phyloP scores from a whole-genome alignment of 2,888 invertebrate genomes.

The Disparrhopalites patrizii region DNA sequence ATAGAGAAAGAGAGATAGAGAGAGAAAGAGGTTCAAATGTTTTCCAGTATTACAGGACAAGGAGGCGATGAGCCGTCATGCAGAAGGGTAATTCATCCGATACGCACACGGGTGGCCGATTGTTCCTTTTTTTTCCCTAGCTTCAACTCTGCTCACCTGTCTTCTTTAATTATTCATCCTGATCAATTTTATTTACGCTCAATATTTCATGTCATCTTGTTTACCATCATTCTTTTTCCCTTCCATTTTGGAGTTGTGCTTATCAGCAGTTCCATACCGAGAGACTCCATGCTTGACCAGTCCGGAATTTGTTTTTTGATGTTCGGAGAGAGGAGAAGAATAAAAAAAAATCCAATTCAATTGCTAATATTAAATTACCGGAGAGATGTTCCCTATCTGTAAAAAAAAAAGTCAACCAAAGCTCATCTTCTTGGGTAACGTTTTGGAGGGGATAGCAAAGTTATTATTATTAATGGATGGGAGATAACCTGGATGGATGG shows the following conservation, averaged over 20 bases:
- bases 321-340: too few relatives aligned
- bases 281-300: too few relatives aligned
- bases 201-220: constrained; percentile 30
- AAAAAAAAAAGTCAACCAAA: too few relatives aligned
- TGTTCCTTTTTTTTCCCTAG: constrained; percentile 31
- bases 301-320: too few relatives aligned
- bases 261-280: too few relatives aligned
- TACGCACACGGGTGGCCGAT: constrained; percentile 47
- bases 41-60: constrained; percentile 6
- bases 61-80: constrained; percentile 45
- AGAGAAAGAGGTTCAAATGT: constrained; percentile 18
- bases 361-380: too few relatives aligned
- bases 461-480: too few relatives aligned
- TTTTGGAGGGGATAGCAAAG: too few relatives aligned
- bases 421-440: too few relatives aligned
- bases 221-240: background rate
- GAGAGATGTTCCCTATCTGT: too few relatives aligned
- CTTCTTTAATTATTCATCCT: constrained; percentile 43
- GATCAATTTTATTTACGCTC: constrained; percentile 33
- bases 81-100: constrained; percentile 48
- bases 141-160: constrained; percentile 34
- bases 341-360: too few relatives aligned
- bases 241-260: background rate
- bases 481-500: too few relatives aligned
- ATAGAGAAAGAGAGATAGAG: background rate